These are phyloP conservation scores for Megalurothrips usitatus DNA, from an alignment of 2,888 invertebrate genomes.

Conservation along the genomic window DNA sequence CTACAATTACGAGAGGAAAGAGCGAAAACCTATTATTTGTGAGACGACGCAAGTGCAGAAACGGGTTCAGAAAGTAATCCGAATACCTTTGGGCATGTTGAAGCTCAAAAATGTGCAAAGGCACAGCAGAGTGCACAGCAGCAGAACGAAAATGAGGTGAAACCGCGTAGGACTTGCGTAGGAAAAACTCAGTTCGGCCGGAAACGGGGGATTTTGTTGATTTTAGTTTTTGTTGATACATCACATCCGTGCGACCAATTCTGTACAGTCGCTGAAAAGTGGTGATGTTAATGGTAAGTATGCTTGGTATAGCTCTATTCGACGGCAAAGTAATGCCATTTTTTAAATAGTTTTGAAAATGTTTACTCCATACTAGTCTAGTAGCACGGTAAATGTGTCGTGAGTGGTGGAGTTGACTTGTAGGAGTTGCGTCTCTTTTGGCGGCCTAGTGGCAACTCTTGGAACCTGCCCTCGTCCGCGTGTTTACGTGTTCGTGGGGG, in stretches of 20 bases:
- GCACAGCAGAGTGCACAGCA: neutral
- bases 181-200: neutral
- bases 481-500: constrained; percentile 4
- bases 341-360: neutral
- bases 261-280: neutral
- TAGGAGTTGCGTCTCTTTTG: too few relatives aligned
- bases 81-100: constrained; percentile 8
- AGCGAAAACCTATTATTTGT: too few relatives aligned
- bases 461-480: neutral
- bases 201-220: neutral
- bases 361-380: neutral
- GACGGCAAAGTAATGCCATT: neutral
- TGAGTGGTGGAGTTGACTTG: neutral
- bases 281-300: too few relatives aligned
- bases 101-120: neutral
- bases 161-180: neutral
- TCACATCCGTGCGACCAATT: neutral
- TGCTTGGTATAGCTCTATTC: neutral
- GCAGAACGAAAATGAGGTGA: neutral
- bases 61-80: neutral
- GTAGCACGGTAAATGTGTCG: neutral
- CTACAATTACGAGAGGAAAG: too few relatives aligned
- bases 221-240: neutral
- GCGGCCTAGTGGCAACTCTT: neutral
- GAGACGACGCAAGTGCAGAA: too few relatives aligned